Evolutionary conservation across 2,888 invertebrate species (phyloP), one percentile per base, ranked within the genome.

Genomic region (Hoplodrina blanda): DNA sequence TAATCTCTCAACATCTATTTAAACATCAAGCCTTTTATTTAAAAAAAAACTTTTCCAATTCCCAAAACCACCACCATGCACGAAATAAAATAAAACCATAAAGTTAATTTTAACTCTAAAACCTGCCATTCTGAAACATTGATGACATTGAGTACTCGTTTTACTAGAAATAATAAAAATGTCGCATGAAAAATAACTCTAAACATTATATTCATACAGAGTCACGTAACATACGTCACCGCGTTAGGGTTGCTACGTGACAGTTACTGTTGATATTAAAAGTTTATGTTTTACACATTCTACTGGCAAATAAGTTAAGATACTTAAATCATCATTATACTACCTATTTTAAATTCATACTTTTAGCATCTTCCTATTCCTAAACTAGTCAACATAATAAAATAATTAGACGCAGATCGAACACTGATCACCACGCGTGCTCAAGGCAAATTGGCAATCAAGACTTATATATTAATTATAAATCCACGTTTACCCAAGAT

Each of bases 101-200:
- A 80, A 67, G 49, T 56, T 62, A 49, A 76, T 68, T 80, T 80
- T 80, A 62, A 68, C 54, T 68, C 44, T 68, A 68, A 67, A 76
- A 80, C 60, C 62, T 44, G 80, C 41, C 52, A 57, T 63, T 44
- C 53, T 25, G 63, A 53, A 75, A 75, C 60, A 68, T 76, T 76
- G 57, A 74, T 74, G 46, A 17, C 46, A 46, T 46, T 17, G 64
- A 73, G 37, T 52, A 41, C 52, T 63, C 62, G 37, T 61, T 63
- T 54, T 56, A 56, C 69, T 76, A 80, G 55, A 63, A 68, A 63
- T 76, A 75, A 80, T 80, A 76, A 76, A 76, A 76, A 75, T 61
- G 55, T 63, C 60, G 52, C 68, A 80, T 75, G 76, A 61, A 75
- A 75, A 56, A 57, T 76, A 76, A 69, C 76, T 75, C 62, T 80